These are phyloP conservation scores for Temnothorax nylanderi DNA, from an alignment of 1,140 invertebrate species.

Conservation along the genomic window DNA sequence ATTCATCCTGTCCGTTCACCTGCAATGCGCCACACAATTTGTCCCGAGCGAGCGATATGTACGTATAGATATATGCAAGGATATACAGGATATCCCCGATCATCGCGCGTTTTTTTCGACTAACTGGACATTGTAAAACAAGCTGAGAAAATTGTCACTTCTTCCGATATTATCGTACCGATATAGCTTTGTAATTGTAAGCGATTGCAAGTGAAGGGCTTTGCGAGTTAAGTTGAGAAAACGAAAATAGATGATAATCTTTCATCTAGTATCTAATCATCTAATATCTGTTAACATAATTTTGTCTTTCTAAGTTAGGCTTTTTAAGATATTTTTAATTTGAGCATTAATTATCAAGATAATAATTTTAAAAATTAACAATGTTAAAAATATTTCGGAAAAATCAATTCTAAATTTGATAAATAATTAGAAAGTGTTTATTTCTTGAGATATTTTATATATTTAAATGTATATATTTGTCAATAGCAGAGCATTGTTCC, in stretches of 20 bases:
- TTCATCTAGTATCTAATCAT: not conserved
- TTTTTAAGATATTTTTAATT: not conserved
- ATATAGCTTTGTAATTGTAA: not conserved
- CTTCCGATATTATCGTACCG: not conserved
- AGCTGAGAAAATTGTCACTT: constrained; percentile 25
- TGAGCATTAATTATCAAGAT: not conserved
- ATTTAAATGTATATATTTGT: not conserved
- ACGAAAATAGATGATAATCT: not conserved
- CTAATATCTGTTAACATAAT: not conserved
- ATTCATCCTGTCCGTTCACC: constrained; percentile 83
- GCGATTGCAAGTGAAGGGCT: not conserved
- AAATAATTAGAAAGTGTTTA: not conserved
- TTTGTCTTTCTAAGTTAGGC: not conserved
- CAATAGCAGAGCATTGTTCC: not conserved
- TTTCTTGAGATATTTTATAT: not conserved
- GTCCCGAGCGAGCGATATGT: constrained; percentile 67
- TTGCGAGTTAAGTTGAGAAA: not conserved
- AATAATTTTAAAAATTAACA: not conserved
- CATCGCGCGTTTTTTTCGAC: not conserved
- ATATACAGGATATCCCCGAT: not conserved
- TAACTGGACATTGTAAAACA: not conserved
- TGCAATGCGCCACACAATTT: constrained; percentile 81
- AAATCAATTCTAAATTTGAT: not conserved
- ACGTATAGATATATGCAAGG: constrained; percentile 14
- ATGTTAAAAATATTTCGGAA: not conserved